Base-by-base conservation (phyloP, 2,797 vertebrate species). In the Synanceia verrucosa region DNA sequence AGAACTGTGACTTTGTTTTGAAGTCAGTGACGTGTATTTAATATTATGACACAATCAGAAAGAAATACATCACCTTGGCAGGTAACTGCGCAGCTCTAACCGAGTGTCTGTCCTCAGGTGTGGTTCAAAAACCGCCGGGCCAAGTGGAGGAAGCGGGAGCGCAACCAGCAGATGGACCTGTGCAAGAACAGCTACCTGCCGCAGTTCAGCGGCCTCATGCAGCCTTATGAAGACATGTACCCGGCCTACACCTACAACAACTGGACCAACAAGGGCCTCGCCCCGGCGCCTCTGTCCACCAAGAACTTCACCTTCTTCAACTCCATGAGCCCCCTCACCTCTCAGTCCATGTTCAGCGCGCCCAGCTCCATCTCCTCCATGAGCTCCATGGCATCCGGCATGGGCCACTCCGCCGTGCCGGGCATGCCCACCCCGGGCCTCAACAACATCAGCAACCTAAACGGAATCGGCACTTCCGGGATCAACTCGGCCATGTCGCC, bases 251-350 rank as follows among this genome's bases (percentile, higher is more conserved):
- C 96, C 71, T 99, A 99, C 94, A 99, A 99, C 95, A 99, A 99
- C 95, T 99, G 98, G 98, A 96, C 97, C 39, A 96, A 98, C 91
- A 99, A 99, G 76, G 97, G 96, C 78, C 94, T 99, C 72, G 91
- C 96, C 26, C 96, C 97, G 1, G 95, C 96, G 33, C 96, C 96
- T 2, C 94, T 99, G 23, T 96, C 97, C 84, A 96, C 97, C 80
- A 99, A 99, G 85, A 96, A 97, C 93, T 99, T 99, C 93, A 96
- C 98, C 53, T 99, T 99, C 91, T 99, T 99, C 91, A 99, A 99
- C 93, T 98, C 97, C 84, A 99, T 99, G 97, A 97, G 96, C 80
- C 97, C 97, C 39, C 94, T 99, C 12, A 97, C 97, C 14, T 97
- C 97, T 4, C 98, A 99, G 91, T 96, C 97, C 87, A 97, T 99